Conservation (phyloP, 2,113 vertebrate genomes). For the Phrynosoma platyrhinos region DNA sequence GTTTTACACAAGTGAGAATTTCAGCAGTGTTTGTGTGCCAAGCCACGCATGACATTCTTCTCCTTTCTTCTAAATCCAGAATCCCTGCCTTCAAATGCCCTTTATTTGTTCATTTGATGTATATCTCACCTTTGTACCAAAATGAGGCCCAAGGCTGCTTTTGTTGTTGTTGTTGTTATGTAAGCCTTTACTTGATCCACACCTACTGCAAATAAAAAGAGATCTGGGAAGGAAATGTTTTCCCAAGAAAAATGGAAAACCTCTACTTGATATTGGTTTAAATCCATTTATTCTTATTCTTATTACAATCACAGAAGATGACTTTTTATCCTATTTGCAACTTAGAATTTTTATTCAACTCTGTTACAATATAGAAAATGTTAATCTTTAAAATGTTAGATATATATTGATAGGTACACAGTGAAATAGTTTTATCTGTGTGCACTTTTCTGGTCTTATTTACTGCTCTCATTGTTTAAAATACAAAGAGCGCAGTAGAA, state of each 20-base stretch:
- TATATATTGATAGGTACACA: slow-evolving; percentile 21
- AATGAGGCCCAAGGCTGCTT: too few species aligned
- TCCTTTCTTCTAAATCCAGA: too few species aligned
- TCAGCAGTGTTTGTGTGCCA: neutral
- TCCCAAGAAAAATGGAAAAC: slow-evolving; percentile 11
- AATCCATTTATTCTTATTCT: slow-evolving; percentile 31
- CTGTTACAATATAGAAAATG: slow-evolving; percentile 24
- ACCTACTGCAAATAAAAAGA: neutral
- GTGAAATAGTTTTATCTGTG: neutral
- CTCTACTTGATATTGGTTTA: neutral
- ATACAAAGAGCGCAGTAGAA: neutral
- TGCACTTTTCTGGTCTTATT: neutral
- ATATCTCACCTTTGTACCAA: too few species aligned
- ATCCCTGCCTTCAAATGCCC: too few species aligned
- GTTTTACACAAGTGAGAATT: neutral
- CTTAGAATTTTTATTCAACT: neutral
- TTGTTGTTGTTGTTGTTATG: neutral
- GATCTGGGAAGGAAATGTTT: neutral
- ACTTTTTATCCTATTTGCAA: slow-evolving; percentile 50
- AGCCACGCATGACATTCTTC: too few species aligned
- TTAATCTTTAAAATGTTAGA: slow-evolving; percentile 35
- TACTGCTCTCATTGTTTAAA: slow-evolving; percentile 1
- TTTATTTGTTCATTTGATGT: too few species aligned
- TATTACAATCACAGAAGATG: slow-evolving; percentile 34
- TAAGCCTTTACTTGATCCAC: neutral